Evolutionary conservation across 2,113 vertebrate species (phyloP).

Genomic region (Chlamydotis undulata): DNA sequence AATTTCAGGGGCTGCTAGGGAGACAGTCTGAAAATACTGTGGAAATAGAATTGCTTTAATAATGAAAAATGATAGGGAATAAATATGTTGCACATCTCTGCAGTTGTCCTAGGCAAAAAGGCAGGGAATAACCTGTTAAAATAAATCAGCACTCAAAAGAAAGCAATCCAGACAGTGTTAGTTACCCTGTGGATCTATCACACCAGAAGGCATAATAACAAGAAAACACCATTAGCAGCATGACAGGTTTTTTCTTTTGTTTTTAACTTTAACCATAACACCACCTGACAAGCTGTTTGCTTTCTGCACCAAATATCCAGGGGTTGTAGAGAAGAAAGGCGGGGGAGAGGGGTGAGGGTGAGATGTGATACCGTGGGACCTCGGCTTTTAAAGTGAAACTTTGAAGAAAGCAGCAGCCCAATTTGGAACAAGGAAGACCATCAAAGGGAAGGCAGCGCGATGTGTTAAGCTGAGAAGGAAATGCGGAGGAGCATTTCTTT

Average conservation of each 20-base stretch:
- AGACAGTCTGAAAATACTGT: not conserved
- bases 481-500: not conserved
- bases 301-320: conserved; percentile 2
- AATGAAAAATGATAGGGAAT: not conserved
- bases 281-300: conserved; percentile 51
- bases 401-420: conserved; percentile 16
- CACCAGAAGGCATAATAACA: conserved; percentile 27
- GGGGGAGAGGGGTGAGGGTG: not conserved
- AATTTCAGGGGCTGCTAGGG: not conserved
- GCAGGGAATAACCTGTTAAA: conserved; percentile 51
- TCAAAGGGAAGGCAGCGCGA: not conserved
- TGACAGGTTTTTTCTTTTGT: conserved; percentile 45
- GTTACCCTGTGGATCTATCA: conserved; percentile 58
- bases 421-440: conserved; percentile 40
- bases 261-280: conserved; percentile 17
- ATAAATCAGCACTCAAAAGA: conserved; percentile 33
- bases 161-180: conserved; percentile 25
- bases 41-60: not conserved
- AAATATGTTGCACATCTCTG: not conserved
- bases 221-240: conserved; percentile 52
- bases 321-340: conserved; percentile 15
- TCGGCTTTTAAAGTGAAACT: conserved; percentile 38
- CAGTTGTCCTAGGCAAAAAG: conserved; percentile 26
- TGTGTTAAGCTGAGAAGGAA: not conserved
- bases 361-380: not conserved